Evolutionary conservation across 2,797 vertebrate species (phyloP).

Genomic region (Podargus strigoides): DNA sequence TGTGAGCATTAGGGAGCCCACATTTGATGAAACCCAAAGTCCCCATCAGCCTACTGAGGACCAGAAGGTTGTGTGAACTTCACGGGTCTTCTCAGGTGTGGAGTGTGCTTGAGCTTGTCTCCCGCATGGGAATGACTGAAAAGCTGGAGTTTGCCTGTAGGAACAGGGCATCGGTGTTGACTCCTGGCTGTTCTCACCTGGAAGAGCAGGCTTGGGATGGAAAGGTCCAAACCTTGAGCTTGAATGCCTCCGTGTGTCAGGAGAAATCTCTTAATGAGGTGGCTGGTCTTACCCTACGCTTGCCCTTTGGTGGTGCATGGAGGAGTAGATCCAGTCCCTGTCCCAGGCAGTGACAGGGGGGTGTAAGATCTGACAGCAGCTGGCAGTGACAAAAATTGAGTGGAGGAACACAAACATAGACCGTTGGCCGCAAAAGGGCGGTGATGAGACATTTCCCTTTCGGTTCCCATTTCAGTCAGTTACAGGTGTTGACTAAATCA

Average conservation of each 20-base stretch:
- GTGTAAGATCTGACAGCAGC: background rate
- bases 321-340: background rate
- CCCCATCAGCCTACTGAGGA: background rate
- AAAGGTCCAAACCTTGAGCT: background rate
- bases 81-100: background rate
- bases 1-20: fast-evolving
- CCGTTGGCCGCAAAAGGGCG: background rate
- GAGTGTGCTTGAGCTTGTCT: background rate
- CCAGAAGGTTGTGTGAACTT: background rate
- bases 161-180: fast-evolving
- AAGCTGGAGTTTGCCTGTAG: background rate
- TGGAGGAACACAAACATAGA: fast-evolving
- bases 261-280: fast-evolving
- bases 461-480: background rate
- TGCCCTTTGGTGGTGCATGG: background rate
- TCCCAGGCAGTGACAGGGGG: background rate
- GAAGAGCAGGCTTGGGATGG: background rate
- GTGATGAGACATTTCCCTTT: background rate
- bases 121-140: background rate
- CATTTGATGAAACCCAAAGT: background rate
- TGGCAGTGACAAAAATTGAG: background rate
- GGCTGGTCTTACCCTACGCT: background rate
- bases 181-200: background rate
- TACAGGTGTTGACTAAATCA: background rate
- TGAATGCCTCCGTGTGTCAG: fast-evolving